Evolutionary conservation across 2,797 vertebrate genomes (phyloP).

Genomic region (Trachurus trachurus): DNA sequence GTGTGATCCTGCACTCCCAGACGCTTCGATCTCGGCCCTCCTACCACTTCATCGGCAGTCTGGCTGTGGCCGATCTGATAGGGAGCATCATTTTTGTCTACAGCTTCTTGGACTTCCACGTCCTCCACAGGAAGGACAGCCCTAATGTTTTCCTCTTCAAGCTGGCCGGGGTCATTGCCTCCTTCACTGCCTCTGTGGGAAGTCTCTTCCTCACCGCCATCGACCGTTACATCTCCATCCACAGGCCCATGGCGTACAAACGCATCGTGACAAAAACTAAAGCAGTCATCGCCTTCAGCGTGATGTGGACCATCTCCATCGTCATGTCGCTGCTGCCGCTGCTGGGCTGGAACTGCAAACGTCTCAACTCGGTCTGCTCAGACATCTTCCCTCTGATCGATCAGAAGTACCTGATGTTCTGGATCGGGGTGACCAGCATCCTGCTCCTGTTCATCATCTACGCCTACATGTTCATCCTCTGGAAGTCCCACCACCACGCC

Average conservation of each 20-base stretch:
- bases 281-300: conserved; percentile 94
- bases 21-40: conserved; percentile 96
- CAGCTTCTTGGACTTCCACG: conserved; percentile 98
- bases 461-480: conserved; percentile 98
- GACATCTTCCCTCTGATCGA: conserved; percentile 99
- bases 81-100: conserved; percentile 99
- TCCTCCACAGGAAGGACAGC: conserved; percentile 97
- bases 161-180: conserved; percentile 96
- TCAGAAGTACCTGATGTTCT: conserved; percentile 96
- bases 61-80: conserved; percentile 96
- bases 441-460: conserved; percentile 97
- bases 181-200: conserved; percentile 97
- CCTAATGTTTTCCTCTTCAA: conserved; percentile 97
- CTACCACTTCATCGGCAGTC: conserved; percentile 98
- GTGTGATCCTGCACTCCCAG: conserved; percentile 95
- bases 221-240: conserved; percentile 97
- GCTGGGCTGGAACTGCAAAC: conserved; percentile 99
- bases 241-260: conserved; percentile 96
- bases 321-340: conserved; percentile 95
- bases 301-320: conserved; percentile 98
- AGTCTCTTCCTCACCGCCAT: conserved; percentile 99
- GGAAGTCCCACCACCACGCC: conserved; percentile 97
- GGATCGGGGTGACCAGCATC: conserved; percentile 95
- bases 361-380: conserved; percentile 93
- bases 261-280: conserved; percentile 97